phyloP scores from a whole-genome alignment of 2,888 invertebrate genomes.

The Disparrhopalites patrizii region DNA sequence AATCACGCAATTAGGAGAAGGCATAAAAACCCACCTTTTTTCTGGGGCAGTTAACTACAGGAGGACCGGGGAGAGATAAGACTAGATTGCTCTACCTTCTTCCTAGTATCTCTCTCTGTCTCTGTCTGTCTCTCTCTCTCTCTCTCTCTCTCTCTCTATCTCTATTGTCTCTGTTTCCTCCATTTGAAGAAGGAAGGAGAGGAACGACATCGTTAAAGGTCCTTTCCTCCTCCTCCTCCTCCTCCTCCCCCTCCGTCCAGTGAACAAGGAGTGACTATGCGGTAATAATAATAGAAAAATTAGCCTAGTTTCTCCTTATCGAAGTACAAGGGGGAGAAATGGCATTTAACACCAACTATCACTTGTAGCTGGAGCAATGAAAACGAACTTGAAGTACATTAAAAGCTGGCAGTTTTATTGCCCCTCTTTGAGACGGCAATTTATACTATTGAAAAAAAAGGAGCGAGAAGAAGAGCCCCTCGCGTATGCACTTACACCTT shows the following conservation, averaged over 20 bases:
- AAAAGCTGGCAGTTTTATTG: constrained; percentile 44
- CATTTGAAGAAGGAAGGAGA: background rate
- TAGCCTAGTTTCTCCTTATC: constrained; percentile 37
- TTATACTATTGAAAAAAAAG: constrained; percentile 39
- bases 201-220: too few species aligned
- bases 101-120: background rate
- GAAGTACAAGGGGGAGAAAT: constrained; percentile 29
- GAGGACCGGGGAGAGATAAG: too few species aligned
- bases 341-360: constrained; percentile 28
- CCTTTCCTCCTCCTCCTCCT: background rate
- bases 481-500: too few species aligned
- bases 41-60: too few species aligned
- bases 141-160: too few species aligned
- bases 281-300: constrained; percentile 32
- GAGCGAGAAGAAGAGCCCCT: too few species aligned
- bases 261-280: background rate
- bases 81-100: background rate
- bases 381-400: constrained; percentile 23
- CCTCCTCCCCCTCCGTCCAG: background rate
- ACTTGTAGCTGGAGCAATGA: constrained; percentile 5
- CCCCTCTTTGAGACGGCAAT: constrained; percentile 43
- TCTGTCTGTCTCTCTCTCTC: background rate
- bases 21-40: too few species aligned
- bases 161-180: too few species aligned
- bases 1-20: too few species aligned